These are phyloP conservation scores for Pelodiscus sinensis DNA, from an alignment of 2,113 vertebrate genomes.

Conservation along the genomic window DNA sequence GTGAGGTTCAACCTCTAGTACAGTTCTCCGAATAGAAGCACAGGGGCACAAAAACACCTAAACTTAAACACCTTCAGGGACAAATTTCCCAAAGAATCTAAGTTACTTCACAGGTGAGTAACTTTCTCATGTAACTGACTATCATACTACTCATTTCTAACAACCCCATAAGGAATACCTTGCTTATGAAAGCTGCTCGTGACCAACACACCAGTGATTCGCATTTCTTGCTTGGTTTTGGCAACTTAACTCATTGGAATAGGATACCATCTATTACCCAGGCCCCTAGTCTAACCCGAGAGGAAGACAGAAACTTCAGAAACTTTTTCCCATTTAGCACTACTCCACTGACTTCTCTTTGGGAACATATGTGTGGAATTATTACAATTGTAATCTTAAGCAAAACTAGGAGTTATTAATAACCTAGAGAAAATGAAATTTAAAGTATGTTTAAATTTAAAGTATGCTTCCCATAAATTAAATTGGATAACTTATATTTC, in stretches of 20 bases:
- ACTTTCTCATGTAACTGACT: neutral
- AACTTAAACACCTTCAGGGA: no score
- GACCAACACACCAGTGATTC: neutral
- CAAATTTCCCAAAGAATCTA: no score
- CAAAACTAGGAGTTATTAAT: neutral
- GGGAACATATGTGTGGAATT: neutral
- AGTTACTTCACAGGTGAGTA: no score
- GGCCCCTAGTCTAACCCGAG: no score
- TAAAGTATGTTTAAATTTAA: constrained; percentile 5
- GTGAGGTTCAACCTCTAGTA: no score
- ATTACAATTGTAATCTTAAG: neutral
- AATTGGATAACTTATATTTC: constrained; percentile 13
- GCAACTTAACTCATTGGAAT: no score
- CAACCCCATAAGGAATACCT: neutral
- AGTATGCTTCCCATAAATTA: neutral
- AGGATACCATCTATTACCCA: no score
- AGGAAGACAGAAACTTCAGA: neutral
- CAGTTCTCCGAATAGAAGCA: no score
- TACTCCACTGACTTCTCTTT: neutral
- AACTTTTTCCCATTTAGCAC: neutral
- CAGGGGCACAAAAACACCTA: no score
- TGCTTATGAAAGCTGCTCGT: neutral
- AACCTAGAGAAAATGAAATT: neutral
- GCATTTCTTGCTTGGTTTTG: neutral
- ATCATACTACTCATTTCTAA: constrained; percentile 40